Base-by-base conservation (phyloP, 2,113 vertebrate genomes). In the Pogona vitticeps region DNA sequence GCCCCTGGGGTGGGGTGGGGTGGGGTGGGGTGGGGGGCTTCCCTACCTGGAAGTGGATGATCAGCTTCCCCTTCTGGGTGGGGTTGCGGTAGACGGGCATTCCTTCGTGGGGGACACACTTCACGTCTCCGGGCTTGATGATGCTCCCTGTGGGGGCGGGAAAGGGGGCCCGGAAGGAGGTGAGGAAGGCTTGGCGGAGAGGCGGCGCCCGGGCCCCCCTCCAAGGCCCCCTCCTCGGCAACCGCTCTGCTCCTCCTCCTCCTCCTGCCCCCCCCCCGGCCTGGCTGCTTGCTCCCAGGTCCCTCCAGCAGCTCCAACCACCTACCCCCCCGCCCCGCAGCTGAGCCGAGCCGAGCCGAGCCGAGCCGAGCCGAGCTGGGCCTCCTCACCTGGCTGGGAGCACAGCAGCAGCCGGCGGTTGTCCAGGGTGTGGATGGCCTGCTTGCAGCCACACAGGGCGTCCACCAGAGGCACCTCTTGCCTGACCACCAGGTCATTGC, bases 31-130 rank as follows among this genome's bases (percentile, higher is more conserved):
- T 13, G 38, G 1, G n/a, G 31, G 52, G 0, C 15, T 46, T 33
- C 56, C 65, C 85, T 88, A 96, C 96, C 94, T 96, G 78, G 28
- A 96, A 96, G 46, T 94, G 93, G 33, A 96, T 28, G 76, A 96
- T 91, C 73, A 96, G 95, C 13, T 94, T 94, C 4, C 96, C 95
- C 38, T 90, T 95, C 89, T 95, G 92, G 21, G 89, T 90, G 0
- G 95, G 93, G 77, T 86, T 93, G 65, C 94, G 89, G 76, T 94
- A 95, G 71, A 96, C 33, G 0, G 96, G 96, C 95, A 96, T 96
- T 1, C 96, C 96, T 81, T 96, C 96, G 0, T 94, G 95, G 1
- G 92, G 94, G 36, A 96, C 82, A 0, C 94, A 95, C 75, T 93
- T 95, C 5, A 94, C 6, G 13, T 95, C 94, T 0, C 95, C 96